Evolutionary conservation across 1,140 invertebrate genomes (phyloP).

Genomic region (Oedothorax gibbosus): DNA sequence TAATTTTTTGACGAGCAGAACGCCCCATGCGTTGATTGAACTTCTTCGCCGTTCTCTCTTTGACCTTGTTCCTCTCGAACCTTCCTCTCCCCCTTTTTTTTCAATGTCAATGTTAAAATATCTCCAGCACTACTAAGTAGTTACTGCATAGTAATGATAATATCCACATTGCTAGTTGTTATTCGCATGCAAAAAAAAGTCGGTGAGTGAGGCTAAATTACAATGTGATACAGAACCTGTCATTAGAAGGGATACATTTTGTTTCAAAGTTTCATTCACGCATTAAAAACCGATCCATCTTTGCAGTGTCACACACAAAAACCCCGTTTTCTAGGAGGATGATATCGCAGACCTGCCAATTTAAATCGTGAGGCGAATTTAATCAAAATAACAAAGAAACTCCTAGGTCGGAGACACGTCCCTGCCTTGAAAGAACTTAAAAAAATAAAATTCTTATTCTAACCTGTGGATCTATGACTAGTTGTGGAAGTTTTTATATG

Average conservation of each 20-base stretch:
- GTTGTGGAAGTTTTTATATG: no score
- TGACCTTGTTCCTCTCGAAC: no score
- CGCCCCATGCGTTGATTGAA: no score
- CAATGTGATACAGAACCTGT: slow-evolving; percentile 49
- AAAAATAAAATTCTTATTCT: neutral
- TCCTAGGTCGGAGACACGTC: neutral
- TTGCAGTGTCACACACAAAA: slow-evolving; percentile 1
- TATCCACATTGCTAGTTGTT: no score
- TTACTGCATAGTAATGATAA: no score
- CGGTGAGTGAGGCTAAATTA: slow-evolving; percentile 21
- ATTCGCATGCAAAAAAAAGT: no score
- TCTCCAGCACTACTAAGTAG: no score
- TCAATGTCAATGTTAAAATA: no score
- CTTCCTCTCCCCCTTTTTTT: no score
- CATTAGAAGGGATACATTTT: slow-evolving; percentile 56
- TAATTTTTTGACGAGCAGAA: no score
- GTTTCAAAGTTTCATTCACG: slow-evolving; percentile 58
- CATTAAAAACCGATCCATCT: slow-evolving; percentile 58
- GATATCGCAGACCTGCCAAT: slow-evolving; percentile 35
- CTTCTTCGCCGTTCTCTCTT: no score
- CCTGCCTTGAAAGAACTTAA: neutral
- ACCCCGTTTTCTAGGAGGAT: neutral
- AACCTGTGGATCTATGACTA: neutral
- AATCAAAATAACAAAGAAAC: slow-evolving; percentile 25
- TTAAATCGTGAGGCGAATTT: slow-evolving; percentile 37